Base-by-base conservation (phyloP, 2,888 invertebrate genomes). In the Chrysina gloriosa region DNA sequence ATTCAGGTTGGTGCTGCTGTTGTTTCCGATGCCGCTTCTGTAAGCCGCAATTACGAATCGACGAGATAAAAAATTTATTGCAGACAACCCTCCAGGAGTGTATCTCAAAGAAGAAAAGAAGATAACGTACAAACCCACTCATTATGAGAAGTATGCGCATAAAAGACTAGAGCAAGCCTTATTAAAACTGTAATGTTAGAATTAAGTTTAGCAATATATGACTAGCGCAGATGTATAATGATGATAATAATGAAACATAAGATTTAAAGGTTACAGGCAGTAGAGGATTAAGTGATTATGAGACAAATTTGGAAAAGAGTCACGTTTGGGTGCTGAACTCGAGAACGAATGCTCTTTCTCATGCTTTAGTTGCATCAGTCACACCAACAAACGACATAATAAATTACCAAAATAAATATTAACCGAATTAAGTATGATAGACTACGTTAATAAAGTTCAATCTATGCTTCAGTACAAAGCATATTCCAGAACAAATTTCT, bases 1-100 rank as follows among this genome's bases (percentile, higher is more conserved):
- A n/a, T n/a, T n/a, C 16, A 73, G 89, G 89, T 65, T 89, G 89
- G 88, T 89, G 89, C 72, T 90, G 86, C 66, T 86, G 86, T 69
- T 86, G 85, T 72, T 86, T 80, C 66, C 79, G 83, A 71, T 90
- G 89, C 72, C 85, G 85, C 72, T 83, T 86, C 71, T 90, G 88
- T 74, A 85, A 85, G 70, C 89, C 90, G 0, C 79, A 77, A 11
- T 79, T 84, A 75, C 83, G 84, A 61, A 89, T 90, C 68, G 81
- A 84, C 34, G 82, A 84, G 69, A 85, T 87, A 0, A 89, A 88
- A 82, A 78, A 69, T 90, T 87, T 76, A 81, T 86, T 52, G 76
- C 82, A 0, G 73, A 80, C 48, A 89, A 89, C 78, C 89, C 89
- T 1, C 86, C 87, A 0, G 90, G 90, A 1, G 77, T 85, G 16